Evolutionary conservation across 1,140 invertebrate genomes (phyloP), one percentile per base, ranked within the genome.

Genomic region (Lanistes nyassanus): DNA sequence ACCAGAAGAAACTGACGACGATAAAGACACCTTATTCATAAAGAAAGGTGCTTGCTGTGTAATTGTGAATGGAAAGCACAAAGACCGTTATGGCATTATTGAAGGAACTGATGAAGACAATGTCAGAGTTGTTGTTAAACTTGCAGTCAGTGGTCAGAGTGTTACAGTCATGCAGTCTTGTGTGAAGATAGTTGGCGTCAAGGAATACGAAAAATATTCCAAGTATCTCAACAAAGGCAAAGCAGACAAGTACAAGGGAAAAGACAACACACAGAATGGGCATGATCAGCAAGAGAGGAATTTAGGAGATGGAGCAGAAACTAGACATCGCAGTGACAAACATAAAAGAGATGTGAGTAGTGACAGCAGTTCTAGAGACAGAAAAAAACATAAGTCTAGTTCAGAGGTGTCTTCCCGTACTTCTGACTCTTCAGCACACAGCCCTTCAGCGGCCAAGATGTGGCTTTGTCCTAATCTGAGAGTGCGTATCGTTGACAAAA

Each of bases 51-150:
- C 84, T 51, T 82, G 80, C 67, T 86, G 87, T 81, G 67, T 87
- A 0, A 76, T 88, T 62, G 53, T 79, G 55, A 84, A 80, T 75
- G 88, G 88, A 58, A 92, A 92, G 78, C 90, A 94, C 64, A 93
- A 91, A 87, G 94, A 94, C 76, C 90, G 91, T 69, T 97, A 97
- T 91, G 96, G 95, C 69, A 92, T 93, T 87, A 92, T 97, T 29
- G 92, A 94, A 84, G 94, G 95, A 37, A 92, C 97, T 77, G 95
- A 97, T 90, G 95, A 97, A 82, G 94, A 96, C 81, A 93, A 93
- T 76, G 93, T 94, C 0, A 90, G 95, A 75, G 90, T 96, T 16
- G 93, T 95, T 84, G 91, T 97, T 0, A 95, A 95, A 90, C 90
- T 96, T 77, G 90, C 94, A 29, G 89, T 96, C 2, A 92, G 92